phyloP scores from a whole-genome alignment of 2,888 invertebrate genomes.

The Campoplex capitator region DNA sequence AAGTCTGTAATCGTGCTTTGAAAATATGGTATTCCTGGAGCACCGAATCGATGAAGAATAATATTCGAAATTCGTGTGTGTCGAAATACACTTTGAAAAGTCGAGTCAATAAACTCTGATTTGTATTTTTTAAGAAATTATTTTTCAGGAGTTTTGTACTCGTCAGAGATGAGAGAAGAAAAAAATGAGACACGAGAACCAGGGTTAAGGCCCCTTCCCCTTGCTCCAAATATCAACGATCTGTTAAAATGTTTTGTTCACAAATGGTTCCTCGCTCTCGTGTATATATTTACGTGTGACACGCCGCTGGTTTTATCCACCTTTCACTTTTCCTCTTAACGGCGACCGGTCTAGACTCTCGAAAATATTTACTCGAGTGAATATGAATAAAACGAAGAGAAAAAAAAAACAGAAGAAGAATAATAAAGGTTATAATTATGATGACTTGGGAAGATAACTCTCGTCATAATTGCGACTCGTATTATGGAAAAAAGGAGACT shows the following conservation, averaged over 20 bases:
- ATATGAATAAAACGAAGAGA: no score
- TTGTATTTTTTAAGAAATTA: no score
- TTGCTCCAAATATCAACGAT: slow-evolving; percentile 3
- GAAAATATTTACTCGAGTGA: slow-evolving; percentile 7
- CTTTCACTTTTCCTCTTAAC: slow-evolving; percentile 12
- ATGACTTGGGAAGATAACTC: slow-evolving; percentile 27
- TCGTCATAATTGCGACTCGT: slow-evolving; percentile 15
- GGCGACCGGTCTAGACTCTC: neutral
- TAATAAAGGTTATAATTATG: slow-evolving; percentile 16
- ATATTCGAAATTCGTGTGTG: no score
- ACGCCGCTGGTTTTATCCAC: neutral
- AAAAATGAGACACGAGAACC: no score
- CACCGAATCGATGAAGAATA: no score
- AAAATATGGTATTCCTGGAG: neutral
- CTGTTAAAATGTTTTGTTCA: neutral
- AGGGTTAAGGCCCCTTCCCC: neutral
- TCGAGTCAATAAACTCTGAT: no score
- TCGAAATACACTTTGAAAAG: no score
- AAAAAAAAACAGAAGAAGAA: neutral
- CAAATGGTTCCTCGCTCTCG: neutral
- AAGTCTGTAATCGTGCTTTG: neutral
- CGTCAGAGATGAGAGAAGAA: no score
- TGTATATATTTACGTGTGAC: slow-evolving; percentile 16
- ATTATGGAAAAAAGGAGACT: neutral
- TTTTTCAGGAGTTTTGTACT: no score